Evolutionary conservation across 2,113 vertebrate species (phyloP), one percentile per base, ranked within the genome.

Genomic region (Dicaeum eximium): DNA sequence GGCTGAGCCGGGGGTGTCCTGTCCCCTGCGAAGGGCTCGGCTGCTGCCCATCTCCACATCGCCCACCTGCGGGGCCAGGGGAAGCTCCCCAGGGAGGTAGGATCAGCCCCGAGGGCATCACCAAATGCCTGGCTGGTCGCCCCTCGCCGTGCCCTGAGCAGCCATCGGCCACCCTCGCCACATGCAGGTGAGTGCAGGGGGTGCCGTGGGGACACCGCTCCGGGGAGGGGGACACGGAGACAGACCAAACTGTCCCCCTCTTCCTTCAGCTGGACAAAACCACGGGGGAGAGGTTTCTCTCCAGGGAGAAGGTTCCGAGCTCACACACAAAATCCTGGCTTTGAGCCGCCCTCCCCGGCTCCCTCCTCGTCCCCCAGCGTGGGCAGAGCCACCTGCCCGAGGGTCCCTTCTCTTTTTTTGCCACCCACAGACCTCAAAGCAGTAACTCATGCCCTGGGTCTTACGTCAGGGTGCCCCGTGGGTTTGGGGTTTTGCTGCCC

Each of bases 121-220:
- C 45, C 82, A 4, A 24, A 74, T 3, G 14, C 82, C 80, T 0
- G 6, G 21, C 40, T 16, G 62, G 42, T 33, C 8, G 10, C 42
- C 54, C 70, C 47, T 2, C 1, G 4, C 61, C 14, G 1, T 33
- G 65, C 45, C 74, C 86, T 87, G 95, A 90, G 35, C 74, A 16
- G 50, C 51, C 85, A 15, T 30, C 11, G 9, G 44, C 75, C 18
- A 0, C 35, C 22, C 1, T 7, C 9, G 42, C 73, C 3, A 1
- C 70, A 13, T 23, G 6, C 89, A 94, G 96, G 97, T 97, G 88
- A 90, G 97, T 94, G 64, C 30, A 13, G 30, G 24, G 80, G 28
- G 20, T 37, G 42, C 48, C 0, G 0, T 0, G 35, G 94, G 92
- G 64, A 56, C 21, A 3, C 12, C 1, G 60, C 27, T 15, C 28